Conservation (phyloP, 2,888 invertebrate species). For the Rhingia campestris region DNA sequence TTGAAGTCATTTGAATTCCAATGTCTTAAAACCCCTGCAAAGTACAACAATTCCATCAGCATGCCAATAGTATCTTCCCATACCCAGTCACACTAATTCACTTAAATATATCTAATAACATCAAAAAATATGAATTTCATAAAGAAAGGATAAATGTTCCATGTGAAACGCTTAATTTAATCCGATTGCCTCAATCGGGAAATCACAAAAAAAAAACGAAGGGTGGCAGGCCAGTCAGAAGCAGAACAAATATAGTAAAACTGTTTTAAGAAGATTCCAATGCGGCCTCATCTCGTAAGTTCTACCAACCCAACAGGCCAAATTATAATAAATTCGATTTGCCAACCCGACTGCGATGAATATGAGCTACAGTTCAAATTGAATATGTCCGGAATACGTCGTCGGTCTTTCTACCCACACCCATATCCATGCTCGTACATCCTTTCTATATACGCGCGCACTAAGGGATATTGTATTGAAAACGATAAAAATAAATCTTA, state of each 20-base stretch:
- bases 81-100: conserved; percentile 56
- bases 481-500: conserved; percentile 82
- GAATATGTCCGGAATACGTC: conserved; percentile 60
- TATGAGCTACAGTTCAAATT: conserved; percentile 64
- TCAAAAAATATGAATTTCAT: conserved; percentile 55
- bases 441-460: conserved; percentile 29
- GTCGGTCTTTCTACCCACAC: conserved; percentile 33
- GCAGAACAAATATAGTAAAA: conserved; percentile 56
- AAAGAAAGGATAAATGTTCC: conserved; percentile 69
- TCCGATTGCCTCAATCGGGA: conserved; percentile 68
- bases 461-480: conserved; percentile 78
- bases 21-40: background rate
- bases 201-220: conserved; percentile 39
- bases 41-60: background rate
- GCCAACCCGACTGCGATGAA: conserved; percentile 59
- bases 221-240: conserved; percentile 19
- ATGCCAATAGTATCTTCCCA: conserved; percentile 4
- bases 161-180: conserved; percentile 69
- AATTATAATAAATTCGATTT: conserved; percentile 71
- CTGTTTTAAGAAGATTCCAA: conserved; percentile 60
- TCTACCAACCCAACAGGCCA: conserved; percentile 25
- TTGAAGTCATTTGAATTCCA: background rate
- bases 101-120: conserved; percentile 70
- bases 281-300: conserved; percentile 49
- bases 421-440: conserved; percentile 8